phyloP scores from a whole-genome alignment of 92 coral and sea anemone species.

The Bergia puertoricense region DNA sequence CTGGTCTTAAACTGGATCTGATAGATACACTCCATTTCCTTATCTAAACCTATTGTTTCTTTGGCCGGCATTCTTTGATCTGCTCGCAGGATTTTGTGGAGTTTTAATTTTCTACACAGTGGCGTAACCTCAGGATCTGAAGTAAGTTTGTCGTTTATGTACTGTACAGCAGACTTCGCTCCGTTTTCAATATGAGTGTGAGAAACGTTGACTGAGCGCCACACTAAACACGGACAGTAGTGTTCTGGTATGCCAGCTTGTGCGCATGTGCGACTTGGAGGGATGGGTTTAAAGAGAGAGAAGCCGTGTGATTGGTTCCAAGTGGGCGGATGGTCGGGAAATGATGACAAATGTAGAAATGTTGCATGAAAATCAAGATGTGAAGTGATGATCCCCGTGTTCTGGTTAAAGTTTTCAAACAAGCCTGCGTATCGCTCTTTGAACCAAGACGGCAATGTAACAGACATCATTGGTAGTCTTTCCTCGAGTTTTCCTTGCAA shows the following conservation, averaged over 20 bases:
- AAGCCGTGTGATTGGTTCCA: slow-evolving; percentile 48
- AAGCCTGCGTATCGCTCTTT: slow-evolving; percentile 46
- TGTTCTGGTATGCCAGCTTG: slow-evolving; percentile 74
- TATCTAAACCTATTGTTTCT: slow-evolving; percentile 23
- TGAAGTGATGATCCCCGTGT: slow-evolving; percentile 61
- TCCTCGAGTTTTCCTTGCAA: slow-evolving; percentile 79
- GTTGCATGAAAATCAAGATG: slow-evolving; percentile 83
- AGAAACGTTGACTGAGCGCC: slow-evolving; percentile 48
- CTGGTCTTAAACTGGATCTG: slow-evolving; percentile 63
- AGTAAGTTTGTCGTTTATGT: slow-evolving; percentile 58
- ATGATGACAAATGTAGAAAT: slow-evolving; percentile 58
- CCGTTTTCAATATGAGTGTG: slow-evolving; percentile 62
- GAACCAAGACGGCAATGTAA: slow-evolving; percentile 68
- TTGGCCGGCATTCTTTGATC: slow-evolving; percentile 58
- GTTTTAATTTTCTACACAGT: slow-evolving; percentile 49
- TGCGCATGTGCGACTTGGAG: slow-evolving; percentile 58
- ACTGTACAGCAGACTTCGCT: slow-evolving; percentile 58
- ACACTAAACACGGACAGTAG: slow-evolving; percentile 76
- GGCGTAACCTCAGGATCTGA: slow-evolving; percentile 28
- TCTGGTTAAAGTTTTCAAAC: slow-evolving; percentile 44
- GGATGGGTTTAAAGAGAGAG: slow-evolving; percentile 54
- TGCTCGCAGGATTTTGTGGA: slow-evolving; percentile 58
- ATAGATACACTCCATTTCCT: slow-evolving; percentile 59
- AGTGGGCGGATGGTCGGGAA: slow-evolving; percentile 42
- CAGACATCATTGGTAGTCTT: slow-evolving; percentile 78